Percentiles rank a stretch among this genome's conserved stretches.
phyloP scores from a whole-genome alignment of 2,113 vertebrate genomes.

The Microcebus tavaratra region DNA sequence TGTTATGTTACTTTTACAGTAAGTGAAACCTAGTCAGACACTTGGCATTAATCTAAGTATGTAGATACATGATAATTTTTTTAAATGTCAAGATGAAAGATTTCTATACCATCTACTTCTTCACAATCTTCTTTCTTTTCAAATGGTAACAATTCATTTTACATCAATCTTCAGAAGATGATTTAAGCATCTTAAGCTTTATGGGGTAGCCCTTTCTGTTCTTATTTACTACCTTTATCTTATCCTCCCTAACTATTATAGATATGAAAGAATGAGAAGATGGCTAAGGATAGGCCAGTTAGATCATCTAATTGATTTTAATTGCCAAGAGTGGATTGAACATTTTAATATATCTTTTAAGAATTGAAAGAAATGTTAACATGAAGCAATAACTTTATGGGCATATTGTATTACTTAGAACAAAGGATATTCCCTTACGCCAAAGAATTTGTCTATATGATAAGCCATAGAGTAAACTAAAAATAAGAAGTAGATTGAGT shows the following conservation, averaged over 20 bases:
- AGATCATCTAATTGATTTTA: constrained; percentile 9
- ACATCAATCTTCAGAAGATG: not conserved
- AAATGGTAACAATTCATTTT: not conserved
- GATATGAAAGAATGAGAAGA: not conserved
- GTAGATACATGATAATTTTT: not conserved
- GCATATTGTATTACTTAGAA: not conserved
- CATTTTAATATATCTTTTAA: constrained; percentile 1
- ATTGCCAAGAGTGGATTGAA: not conserved
- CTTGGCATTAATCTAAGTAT: not conserved
- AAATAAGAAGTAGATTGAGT: not conserved
- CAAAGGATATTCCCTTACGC: not conserved
- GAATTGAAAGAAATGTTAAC: not conserved
- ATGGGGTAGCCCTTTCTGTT: not conserved
- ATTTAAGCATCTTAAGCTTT: constrained; percentile 13
- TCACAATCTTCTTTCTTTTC: not conserved
- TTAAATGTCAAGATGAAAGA: not conserved
- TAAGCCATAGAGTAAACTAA: not conserved
- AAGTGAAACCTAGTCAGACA: not conserved
- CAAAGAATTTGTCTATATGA: not conserved
- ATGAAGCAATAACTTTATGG: not conserved
- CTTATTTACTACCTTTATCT: not conserved
- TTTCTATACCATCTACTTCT: not conserved
- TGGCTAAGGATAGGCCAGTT: not conserved
- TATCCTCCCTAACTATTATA: not conserved
- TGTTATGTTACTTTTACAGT: not conserved